Evolutionary conservation across 2,888 invertebrate species (phyloP).

Genomic region (Pristionchus japonicus): DNA sequence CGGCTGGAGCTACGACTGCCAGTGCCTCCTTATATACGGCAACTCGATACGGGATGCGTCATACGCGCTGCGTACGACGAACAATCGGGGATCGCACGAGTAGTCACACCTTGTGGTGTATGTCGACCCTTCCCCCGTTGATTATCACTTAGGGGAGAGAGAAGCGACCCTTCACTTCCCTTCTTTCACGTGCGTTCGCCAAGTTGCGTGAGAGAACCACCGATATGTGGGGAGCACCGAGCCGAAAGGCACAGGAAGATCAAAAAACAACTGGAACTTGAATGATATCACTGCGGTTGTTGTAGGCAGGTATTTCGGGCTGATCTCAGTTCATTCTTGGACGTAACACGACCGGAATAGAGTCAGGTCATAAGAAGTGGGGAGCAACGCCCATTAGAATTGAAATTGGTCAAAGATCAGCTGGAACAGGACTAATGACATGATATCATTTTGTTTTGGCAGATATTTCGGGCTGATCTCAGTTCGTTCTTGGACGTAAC

Average conservation of each 20-base stretch:
- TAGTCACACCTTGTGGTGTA: no score
- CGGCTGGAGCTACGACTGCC: no score
- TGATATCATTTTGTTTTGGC: no score
- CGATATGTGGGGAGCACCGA: background rate
- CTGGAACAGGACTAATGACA: no score
- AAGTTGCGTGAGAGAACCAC: background rate
- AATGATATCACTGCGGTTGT: no score
- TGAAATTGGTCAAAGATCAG: no score
- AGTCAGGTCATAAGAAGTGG: background rate
- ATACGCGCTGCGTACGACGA: background rate
- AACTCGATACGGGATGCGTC: background rate
- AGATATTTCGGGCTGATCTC: background rate
- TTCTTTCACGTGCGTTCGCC: background rate
- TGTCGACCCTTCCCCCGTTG: no score
- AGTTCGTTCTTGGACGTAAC: background rate
- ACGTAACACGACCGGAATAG: background rate
- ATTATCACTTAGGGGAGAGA: background rate
- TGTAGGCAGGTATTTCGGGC: no score
- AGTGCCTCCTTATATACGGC: background rate
- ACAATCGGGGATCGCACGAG: background rate
- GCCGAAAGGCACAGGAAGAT: background rate
- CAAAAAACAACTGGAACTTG: no score
- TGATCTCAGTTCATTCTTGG: background rate
- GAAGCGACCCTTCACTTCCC: background rate
- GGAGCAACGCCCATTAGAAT: no score